phyloP scores from a whole-genome alignment of 2,113 vertebrate species.

The Coptodon bakossiorum region DNA sequence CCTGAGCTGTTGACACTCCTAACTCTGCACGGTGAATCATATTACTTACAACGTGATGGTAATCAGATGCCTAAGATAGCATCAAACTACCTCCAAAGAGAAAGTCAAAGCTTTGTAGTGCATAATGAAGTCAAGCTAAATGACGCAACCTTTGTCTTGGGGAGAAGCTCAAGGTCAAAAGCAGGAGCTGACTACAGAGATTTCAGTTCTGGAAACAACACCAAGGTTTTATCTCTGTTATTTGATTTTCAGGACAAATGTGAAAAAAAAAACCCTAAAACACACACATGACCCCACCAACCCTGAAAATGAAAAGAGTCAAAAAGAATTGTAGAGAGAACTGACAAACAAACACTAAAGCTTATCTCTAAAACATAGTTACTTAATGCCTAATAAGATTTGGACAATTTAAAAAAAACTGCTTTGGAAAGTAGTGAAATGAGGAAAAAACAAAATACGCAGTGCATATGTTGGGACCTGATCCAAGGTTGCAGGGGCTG shows the following conservation, averaged over 20 bases:
- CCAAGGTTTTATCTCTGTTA: background rate
- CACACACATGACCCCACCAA: background rate
- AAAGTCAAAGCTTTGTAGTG: conserved; percentile 1
- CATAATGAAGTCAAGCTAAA: conserved; percentile 9
- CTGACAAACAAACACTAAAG: background rate
- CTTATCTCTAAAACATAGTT: background rate
- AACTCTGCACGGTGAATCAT: conserved; percentile 15
- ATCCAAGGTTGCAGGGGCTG: background rate
- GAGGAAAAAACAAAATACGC: background rate
- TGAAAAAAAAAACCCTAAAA: background rate
- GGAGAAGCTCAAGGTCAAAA: background rate
- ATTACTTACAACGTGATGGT: background rate
- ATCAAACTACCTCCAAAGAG: background rate
- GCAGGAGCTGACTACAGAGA: conserved; percentile 17
- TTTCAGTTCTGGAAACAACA: conserved; percentile 5
- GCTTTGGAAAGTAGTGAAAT: background rate
- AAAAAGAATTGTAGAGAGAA: background rate
- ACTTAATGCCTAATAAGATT: background rate
- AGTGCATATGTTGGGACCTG: background rate
- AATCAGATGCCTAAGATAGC: conserved; percentile 2
- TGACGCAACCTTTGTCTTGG: background rate
- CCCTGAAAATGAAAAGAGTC: background rate
- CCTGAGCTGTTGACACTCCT: conserved; percentile 5
- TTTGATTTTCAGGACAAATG: background rate
- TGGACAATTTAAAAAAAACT: background rate